Evolutionary conservation across 2,113 vertebrate genomes (phyloP).

Genomic region (Montifringilla adamsi): DNA sequence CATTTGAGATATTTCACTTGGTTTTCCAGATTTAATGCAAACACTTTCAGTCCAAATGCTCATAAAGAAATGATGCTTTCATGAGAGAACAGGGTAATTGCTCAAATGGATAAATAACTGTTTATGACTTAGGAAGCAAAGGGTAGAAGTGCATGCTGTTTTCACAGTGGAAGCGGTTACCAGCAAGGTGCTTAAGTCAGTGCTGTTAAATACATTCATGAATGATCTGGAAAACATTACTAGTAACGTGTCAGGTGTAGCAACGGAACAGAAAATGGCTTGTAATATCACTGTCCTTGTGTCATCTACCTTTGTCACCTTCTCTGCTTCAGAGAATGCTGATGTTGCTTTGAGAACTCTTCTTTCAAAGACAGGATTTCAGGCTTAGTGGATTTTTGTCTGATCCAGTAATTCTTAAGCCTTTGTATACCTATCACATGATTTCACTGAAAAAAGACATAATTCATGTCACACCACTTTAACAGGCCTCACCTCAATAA

Average conservation of each 20-base stretch:
- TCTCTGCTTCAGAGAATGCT: neutral
- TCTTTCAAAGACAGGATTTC: neutral
- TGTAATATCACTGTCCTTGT: neutral
- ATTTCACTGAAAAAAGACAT: neutral
- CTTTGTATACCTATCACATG: neutral
- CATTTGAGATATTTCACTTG: neutral
- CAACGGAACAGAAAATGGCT: neutral
- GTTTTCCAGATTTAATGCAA: neutral
- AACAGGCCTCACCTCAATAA: neutral
- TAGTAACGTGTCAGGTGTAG: neutral
- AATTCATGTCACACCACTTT: neutral
- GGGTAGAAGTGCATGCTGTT: neutral
- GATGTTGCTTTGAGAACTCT: neutral
- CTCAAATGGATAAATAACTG: neutral
- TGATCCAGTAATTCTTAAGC: neutral
- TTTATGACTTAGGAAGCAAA: neutral
- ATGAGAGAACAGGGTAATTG: neutral
- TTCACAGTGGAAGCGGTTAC: neutral
- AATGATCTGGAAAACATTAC: neutral
- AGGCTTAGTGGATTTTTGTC: neutral
- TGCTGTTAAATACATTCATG: neutral
- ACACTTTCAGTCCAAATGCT: neutral
- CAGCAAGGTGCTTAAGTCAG: neutral
- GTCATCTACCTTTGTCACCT: neutral
- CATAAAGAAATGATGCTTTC: neutral